These are phyloP conservation scores for Belonocnema kinseyi DNA, from an alignment of 1,140 invertebrate species.

Conservation along the genomic window DNA sequence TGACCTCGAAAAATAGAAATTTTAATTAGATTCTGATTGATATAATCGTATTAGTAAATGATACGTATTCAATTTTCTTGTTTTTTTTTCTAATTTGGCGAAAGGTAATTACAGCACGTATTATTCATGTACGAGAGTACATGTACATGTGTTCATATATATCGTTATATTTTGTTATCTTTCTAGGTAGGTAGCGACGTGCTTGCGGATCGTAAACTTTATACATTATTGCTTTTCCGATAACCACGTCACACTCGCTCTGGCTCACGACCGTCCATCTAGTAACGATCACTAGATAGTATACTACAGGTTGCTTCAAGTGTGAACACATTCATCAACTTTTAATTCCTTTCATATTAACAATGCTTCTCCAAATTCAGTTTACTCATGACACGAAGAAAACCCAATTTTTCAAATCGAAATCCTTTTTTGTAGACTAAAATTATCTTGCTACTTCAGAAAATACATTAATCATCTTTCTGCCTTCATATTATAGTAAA, in stretches of 20 bases:
- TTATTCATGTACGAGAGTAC: slow-evolving; percentile 6
- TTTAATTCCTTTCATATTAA: not conserved
- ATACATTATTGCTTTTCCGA: slow-evolving; percentile 75
- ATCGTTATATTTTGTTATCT: slow-evolving; percentile 64
- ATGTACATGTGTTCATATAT: slow-evolving; percentile 47
- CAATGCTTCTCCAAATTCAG: not conserved
- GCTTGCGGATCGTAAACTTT: slow-evolving; percentile 70
- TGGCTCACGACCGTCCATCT: slow-evolving; percentile 53
- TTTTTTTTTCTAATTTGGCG: not conserved
- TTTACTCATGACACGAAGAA: not conserved
- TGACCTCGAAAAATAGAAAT: too few relatives aligned
- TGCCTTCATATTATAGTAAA: too few relatives aligned
- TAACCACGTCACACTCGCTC: slow-evolving; percentile 63
- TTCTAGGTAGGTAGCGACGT: slow-evolving; percentile 54
- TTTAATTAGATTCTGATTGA: too few relatives aligned
- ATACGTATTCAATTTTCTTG: not conserved
- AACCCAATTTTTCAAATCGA: not conserved
- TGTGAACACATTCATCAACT: slow-evolving; percentile 39
- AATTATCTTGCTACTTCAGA: too few relatives aligned
- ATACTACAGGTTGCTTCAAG: slow-evolving; percentile 48
- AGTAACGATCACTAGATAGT: slow-evolving; percentile 52
- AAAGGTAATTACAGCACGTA: not conserved
- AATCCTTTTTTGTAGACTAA: not conserved
- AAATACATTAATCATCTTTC: too few relatives aligned
- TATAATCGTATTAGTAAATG: not conserved